Percentiles rank a stretch among this genome's conserved stretches.
phyloP scores from a whole-genome alignment of 2,888 invertebrate species.

The Tromatobia lineatoria region DNA sequence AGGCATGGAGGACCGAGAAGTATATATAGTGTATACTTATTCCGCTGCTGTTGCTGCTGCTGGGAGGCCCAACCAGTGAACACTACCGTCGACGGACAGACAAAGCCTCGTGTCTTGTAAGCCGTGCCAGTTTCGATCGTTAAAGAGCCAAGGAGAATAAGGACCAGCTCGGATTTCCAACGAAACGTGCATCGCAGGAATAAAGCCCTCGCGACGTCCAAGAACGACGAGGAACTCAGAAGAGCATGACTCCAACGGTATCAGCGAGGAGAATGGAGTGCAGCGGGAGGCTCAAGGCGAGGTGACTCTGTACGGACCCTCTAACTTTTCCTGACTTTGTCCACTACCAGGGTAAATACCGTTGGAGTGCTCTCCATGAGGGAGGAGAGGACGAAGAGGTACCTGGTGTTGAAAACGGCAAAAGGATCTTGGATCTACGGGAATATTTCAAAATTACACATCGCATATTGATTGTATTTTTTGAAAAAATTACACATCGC shows the following conservation, averaged over 20 bases:
- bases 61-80: background rate
- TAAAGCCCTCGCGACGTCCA: slow-evolving; percentile 15
- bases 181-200: slow-evolving; percentile 34
- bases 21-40: background rate
- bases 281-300: slow-evolving; percentile 25
- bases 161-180: slow-evolving; percentile 47
- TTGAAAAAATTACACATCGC: too few species aligned
- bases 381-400: slow-evolving; percentile 21
- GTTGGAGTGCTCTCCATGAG: slow-evolving; percentile 59
- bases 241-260: slow-evolving; percentile 63
- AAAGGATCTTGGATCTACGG: slow-evolving; percentile 13
- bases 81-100: slow-evolving; percentile 16
- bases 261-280: slow-evolving; percentile 65
- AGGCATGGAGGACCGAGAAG: background rate
- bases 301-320: slow-evolving; percentile 39
- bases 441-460: background rate
- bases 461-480: too few species aligned
- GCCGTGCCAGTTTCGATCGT: slow-evolving; percentile 41
- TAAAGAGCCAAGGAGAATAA: slow-evolving; percentile 28
- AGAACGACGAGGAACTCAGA: slow-evolving; percentile 4
- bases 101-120: slow-evolving; percentile 17
- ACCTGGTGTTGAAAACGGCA: slow-evolving; percentile 1
- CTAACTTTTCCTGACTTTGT: background rate
- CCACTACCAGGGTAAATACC: slow-evolving; percentile 64
- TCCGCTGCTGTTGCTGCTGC: background rate